Evolutionary conservation across 2,113 vertebrate genomes (phyloP).

Genomic region (Antechinus stuartii): DNA sequence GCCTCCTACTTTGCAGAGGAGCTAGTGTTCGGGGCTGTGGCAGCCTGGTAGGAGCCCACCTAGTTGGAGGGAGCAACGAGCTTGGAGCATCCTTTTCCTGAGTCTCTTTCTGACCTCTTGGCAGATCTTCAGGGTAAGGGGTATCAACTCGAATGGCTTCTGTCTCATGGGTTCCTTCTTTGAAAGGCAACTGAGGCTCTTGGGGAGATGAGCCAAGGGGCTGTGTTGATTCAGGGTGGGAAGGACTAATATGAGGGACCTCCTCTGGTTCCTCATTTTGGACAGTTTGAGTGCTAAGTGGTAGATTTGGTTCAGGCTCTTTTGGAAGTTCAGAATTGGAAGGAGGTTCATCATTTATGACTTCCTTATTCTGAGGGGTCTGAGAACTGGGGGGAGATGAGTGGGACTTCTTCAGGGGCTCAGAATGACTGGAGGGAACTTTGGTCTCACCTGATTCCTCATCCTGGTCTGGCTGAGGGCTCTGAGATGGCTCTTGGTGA

Average conservation of each 20-base stretch:
- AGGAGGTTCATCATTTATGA: background rate
- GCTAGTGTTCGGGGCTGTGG: slow-evolving; percentile 70
- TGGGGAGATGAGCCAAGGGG: background rate
- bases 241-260: background rate
- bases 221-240: background rate
- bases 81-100: background rate
- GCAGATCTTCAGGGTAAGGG: slow-evolving; percentile 57
- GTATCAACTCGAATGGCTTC: slow-evolving; percentile 9
- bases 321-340: slow-evolving; percentile 3
- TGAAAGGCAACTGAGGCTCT: background rate
- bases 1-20: slow-evolving; percentile 71
- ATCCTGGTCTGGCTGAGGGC: slow-evolving; percentile 29
- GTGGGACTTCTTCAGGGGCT: slow-evolving; percentile 9
- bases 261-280: background rate
- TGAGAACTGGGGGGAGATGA: background rate
- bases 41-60: slow-evolving; percentile 70
- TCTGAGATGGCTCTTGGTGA: background rate
- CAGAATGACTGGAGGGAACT: background rate
- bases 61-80: background rate
- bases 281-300: background rate
- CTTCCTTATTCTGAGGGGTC: slow-evolving; percentile 11
- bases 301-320: slow-evolving; percentile 1
- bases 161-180: background rate
- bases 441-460: slow-evolving; percentile 53
- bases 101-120: background rate